A percentile compares a stretch with the other conserved stretches of the same genome.
phyloP scores from a whole-genome alignment of 2,888 invertebrate genomes.

The Schizaphis graminum region DNA sequence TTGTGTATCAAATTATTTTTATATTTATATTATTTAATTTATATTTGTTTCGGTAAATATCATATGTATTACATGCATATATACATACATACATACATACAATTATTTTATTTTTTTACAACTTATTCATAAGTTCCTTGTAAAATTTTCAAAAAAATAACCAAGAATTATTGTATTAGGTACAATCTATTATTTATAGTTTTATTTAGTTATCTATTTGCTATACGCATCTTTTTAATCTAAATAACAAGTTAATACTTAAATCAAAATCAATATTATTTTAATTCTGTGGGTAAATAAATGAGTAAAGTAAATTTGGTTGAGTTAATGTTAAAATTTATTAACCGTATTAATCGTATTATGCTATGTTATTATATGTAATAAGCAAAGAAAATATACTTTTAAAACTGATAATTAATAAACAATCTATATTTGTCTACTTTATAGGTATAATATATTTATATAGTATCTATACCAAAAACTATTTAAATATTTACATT shows the following conservation, averaged over 20 bases:
- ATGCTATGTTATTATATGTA: not conserved
- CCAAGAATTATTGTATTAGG: not conserved
- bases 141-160: not conserved
- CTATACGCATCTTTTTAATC: not conserved
- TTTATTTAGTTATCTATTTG: not conserved
- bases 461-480: not conserved
- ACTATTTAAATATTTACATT: not conserved
- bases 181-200: not conserved
- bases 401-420: not conserved
- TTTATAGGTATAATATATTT: not conserved
- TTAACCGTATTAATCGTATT: not conserved
- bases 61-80: too few species aligned
- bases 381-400: not conserved
- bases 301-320: not conserved
- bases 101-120: too few species aligned
- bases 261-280: not conserved
- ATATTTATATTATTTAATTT: not conserved
- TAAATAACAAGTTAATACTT: not conserved
- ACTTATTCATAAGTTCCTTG: not conserved
- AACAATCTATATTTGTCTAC: not conserved
- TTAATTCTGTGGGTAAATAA: not conserved
- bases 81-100: too few species aligned
- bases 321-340: not conserved
- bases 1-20: not conserved
- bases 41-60: too few species aligned